Conservation (phyloP, 2,888 invertebrate genomes). For the Syrista parreyssii region DNA sequence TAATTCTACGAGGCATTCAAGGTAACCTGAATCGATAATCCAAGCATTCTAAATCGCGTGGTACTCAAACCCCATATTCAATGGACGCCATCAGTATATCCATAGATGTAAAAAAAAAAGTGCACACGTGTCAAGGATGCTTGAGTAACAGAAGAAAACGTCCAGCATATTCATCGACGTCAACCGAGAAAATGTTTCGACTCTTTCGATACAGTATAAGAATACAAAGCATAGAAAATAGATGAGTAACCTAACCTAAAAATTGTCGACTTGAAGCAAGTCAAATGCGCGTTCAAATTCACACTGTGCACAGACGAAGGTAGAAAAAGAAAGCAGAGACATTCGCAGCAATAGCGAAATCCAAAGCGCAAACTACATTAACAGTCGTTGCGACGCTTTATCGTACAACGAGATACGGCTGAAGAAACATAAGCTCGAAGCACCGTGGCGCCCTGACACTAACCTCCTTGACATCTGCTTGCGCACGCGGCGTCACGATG, state of each 20-base stretch:
- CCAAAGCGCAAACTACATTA: background rate
- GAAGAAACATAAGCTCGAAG: conserved; percentile 4
- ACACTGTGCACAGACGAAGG: background rate
- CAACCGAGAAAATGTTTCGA: background rate
- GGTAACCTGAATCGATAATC: background rate
- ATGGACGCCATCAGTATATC: background rate
- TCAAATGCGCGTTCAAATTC: background rate
- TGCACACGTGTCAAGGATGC: background rate
- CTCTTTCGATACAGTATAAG: background rate
- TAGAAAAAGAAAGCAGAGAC: background rate
- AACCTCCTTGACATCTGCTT: conserved; percentile 55
- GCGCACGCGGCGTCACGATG: conserved; percentile 39
- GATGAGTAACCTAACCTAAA: background rate
- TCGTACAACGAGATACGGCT: background rate
- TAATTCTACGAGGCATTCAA: background rate
- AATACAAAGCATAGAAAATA: background rate
- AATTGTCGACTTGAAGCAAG: background rate
- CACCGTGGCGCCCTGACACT: conserved; percentile 28
- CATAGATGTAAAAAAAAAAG: background rate
- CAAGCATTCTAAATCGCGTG: background rate
- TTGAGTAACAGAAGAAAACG: background rate
- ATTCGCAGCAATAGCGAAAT: background rate
- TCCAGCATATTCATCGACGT: background rate
- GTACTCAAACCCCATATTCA: background rate
- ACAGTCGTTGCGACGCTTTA: background rate